Evolutionary conservation across 1,140 invertebrate genomes (phyloP), one percentile per base, ranked within the genome.

Genomic region (Araneus ventricosus): DNA sequence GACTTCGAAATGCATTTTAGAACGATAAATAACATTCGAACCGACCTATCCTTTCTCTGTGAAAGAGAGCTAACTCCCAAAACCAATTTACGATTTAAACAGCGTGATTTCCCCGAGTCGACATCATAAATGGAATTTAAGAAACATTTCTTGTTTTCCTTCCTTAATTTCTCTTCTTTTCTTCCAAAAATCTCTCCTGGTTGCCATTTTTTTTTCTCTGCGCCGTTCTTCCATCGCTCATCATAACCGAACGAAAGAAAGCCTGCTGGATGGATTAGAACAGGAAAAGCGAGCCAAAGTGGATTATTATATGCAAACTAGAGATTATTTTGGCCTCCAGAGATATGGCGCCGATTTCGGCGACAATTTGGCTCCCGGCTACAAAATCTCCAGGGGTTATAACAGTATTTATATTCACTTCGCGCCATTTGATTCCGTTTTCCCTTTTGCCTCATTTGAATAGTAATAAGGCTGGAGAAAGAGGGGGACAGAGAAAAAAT

Each of bases 291-390:
- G 61, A 70, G 39, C 61, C 88, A 90, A 90, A 91, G 75, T 91
- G 79, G 89, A 91, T 91, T 91, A 91, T 91, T 61, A 41, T 91
- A 91, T 91, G 89, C 89, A 91, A 91, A 91, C 57, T 84, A 91
- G 88, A 89, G 88, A 89, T 89, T 89, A 89, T 89, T 89, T 79
- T 75, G 41, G 30, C 45, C 88, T 52, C 88, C 10, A 57, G 88
- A 75, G 88, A 79, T 30, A 45, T 75, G 88, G 70, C 67, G 84
- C 37, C 70, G 88, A 89, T 89, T 89, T 89, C 88, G 88, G 70
- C 88, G 88, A 89, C 88, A 89, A 79, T 91, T 91, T 84, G 24
- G 89, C 75, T 61, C 41, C 80, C 89, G 79, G 89, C 75, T 61
- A 70, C 52, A 63, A 63, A 82, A 84, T 59, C 79, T 61, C 79